A percentile compares a stretch with the other conserved stretches of the same genome.
Evolutionary conservation across 1,140 invertebrate species (phyloP).

Genomic region (Zaprionus capensis): DNA sequence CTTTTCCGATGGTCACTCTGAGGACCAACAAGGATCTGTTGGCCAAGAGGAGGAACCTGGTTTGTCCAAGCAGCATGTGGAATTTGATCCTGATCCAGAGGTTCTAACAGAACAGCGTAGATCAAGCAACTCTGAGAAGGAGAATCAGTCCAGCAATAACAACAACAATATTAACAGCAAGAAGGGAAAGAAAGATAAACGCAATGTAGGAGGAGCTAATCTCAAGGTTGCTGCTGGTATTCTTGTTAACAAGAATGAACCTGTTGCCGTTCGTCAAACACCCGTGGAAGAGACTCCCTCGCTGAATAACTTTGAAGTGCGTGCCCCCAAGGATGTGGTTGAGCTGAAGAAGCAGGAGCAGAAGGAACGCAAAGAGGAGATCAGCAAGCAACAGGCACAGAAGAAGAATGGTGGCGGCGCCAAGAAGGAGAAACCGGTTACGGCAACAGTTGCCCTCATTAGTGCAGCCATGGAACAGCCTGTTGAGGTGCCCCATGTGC

Average conservation of each 20-base stretch:
- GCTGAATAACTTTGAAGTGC: conserved; percentile 90
- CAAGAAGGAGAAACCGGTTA: conserved; percentile 63
- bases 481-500: conserved; percentile 46
- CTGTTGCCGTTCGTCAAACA: conserved; percentile 79
- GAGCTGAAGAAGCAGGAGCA: conserved; percentile 86
- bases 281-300: conserved; percentile 66
- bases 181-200: conserved; percentile 85
- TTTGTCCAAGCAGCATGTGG: conserved; percentile 81
- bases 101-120: conserved; percentile 73
- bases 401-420: conserved; percentile 84
- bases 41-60: conserved; percentile 64
- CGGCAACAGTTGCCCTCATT: conserved; percentile 17
- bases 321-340: conserved; percentile 92
- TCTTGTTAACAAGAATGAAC: conserved; percentile 88
- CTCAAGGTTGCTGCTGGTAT: conserved; percentile 82
- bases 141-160: conserved; percentile 55
- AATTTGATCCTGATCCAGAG: conserved; percentile 83
- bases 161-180: conserved; percentile 38
- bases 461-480: conserved; percentile 55
- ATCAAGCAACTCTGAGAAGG: conserved; percentile 66
- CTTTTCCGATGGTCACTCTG: conserved; percentile 77
- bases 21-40: conserved; percentile 67
- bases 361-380: conserved; percentile 75
- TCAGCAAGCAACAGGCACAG: conserved; percentile 58
- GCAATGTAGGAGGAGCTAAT: conserved; percentile 43